These are phyloP conservation scores for Clytia hemisphaerica DNA, from an alignment of 30 jellyfish, hydroid and myxozoan genomes.

Conservation along the genomic window DNA sequence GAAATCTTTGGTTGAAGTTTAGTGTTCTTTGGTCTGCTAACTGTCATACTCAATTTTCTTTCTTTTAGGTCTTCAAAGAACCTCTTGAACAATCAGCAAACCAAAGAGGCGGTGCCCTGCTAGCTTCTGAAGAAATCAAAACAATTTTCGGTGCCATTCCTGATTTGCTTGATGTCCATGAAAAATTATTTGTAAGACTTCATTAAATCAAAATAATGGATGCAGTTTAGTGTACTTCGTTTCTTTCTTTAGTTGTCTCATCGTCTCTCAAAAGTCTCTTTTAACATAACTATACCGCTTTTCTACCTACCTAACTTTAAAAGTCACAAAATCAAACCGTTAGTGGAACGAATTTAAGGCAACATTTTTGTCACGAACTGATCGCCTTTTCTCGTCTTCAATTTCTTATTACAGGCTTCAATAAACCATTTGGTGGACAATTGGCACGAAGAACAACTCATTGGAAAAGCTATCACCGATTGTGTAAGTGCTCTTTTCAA, in stretches of 20 bases:
- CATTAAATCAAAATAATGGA: not conserved
- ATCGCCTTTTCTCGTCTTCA: too few species aligned
- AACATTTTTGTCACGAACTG: too few species aligned
- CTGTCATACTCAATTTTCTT: not conserved
- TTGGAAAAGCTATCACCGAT: slow-evolving; percentile 81
- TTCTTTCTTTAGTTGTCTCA: not conserved
- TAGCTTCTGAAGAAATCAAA: slow-evolving; percentile 90
- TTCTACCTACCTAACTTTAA: too few species aligned
- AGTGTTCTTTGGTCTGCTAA: too few species aligned
- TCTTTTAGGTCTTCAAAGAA: slow-evolving; percentile 71
- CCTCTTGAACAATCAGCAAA: slow-evolving; percentile 90
- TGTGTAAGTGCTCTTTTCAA: slow-evolving; percentile 51
- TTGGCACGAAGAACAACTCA: slow-evolving; percentile 78
- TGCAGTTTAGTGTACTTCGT: not conserved
- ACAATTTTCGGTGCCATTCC: slow-evolving; percentile 95
- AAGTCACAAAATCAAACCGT: too few species aligned
- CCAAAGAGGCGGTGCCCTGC: slow-evolving; percentile 94
- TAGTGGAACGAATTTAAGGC: too few species aligned
- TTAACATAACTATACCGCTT: not conserved
- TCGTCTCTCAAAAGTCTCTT: not conserved
- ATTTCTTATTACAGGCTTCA: slow-evolving; percentile 34
- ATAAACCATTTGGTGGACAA: slow-evolving; percentile 49
- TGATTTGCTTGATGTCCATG: slow-evolving; percentile 83
- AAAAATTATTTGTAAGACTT: slow-evolving; percentile 63
- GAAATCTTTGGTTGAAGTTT: too few species aligned